Conservation (phyloP, 2,113 vertebrate species). For the Rhagologus leucostigma region DNA sequence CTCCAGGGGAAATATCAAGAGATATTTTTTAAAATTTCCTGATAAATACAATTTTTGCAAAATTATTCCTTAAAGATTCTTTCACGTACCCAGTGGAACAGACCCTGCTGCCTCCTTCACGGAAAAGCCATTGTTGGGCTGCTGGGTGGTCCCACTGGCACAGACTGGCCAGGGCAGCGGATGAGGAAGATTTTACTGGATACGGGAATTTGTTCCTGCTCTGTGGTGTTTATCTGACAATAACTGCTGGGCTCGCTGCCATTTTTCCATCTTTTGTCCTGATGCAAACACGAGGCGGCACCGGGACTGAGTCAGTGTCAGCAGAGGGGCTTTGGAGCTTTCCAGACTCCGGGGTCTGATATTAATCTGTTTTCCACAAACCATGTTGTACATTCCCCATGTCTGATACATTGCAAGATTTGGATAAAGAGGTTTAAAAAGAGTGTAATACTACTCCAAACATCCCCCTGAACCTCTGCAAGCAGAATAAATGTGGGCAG, state of each 20-base stretch:
- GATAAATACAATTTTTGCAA: background rate
- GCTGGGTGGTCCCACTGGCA: background rate
- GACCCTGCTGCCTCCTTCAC: background rate
- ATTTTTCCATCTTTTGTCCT: background rate
- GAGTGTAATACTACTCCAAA: background rate
- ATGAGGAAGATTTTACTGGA: background rate
- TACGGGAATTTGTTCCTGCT: background rate
- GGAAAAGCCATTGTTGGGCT: background rate
- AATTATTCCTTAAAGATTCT: background rate
- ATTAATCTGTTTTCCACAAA: background rate
- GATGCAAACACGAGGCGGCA: background rate
- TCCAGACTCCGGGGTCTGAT: background rate
- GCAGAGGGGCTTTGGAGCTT: background rate
- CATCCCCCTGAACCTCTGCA: background rate
- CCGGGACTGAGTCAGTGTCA: background rate
- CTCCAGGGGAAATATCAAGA: background rate
- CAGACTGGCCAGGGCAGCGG: background rate
- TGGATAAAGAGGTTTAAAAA: background rate
- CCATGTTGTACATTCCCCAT: fast-evolving
- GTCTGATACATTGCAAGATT: background rate
- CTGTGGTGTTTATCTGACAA: background rate
- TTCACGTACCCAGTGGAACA: background rate
- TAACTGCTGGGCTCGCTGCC: background rate
- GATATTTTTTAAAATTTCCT: fast-evolving
- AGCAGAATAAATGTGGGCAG: fast-evolving